Percentiles rank a stretch among this genome's conserved stretches.
Conservation (phyloP, 2,888 invertebrate genomes). For the Melieria picta region DNA sequence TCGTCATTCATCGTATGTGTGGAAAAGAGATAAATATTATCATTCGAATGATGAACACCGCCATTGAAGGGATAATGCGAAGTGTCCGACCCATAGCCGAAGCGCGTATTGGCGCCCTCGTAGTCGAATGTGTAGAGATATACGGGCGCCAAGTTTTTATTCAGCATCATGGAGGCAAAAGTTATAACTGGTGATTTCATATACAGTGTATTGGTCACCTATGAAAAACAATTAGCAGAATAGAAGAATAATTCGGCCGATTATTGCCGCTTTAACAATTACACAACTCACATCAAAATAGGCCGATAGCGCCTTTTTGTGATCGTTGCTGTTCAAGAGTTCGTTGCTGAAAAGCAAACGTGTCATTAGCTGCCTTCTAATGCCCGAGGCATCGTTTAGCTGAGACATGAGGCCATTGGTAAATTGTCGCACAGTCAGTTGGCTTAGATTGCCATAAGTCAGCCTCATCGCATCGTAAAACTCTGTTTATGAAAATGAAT, state of each 20-base stretch:
- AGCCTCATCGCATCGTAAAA: conserved; percentile 45
- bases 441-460: conserved; percentile 40
- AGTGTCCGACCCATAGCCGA: conserved; percentile 65
- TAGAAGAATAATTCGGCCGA: no score
- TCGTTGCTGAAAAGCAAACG: conserved; percentile 63
- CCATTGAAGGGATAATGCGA: conserved; percentile 67
- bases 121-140: conserved; percentile 69
- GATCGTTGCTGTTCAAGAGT: conserved; percentile 61
- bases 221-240: not conserved
- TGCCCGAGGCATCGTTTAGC: conserved; percentile 48
- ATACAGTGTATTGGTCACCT: conserved; percentile 53
- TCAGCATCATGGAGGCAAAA: conserved; percentile 55
- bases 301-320: conserved; percentile 65
- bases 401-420: conserved; percentile 45
- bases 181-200: conserved; percentile 67
- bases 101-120: conserved; percentile 64
- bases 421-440: conserved; percentile 52
- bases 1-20: conserved; percentile 61
- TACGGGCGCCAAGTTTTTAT: conserved; percentile 54
- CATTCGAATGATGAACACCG: conserved; percentile 71
- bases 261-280: not conserved
- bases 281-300: conserved; percentile 67
- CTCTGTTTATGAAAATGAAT: conserved; percentile 32
- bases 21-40: conserved; percentile 71
- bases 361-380: conserved; percentile 60